Base-by-base conservation (phyloP, 2,113 vertebrate species). In the Anguilla rostrata region DNA sequence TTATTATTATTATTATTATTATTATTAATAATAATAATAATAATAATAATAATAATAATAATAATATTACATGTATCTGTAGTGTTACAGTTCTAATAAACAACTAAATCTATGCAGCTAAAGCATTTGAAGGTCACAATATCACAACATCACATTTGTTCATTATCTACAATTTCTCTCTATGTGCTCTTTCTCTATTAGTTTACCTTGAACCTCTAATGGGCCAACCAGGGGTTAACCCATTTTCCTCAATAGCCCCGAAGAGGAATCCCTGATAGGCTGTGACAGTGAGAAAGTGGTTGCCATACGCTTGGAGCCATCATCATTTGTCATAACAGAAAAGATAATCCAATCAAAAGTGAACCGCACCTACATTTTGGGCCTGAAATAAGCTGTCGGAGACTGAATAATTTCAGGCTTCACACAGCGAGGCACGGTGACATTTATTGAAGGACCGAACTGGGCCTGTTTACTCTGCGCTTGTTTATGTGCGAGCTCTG, bases 271-370 rank as follows among this genome's bases (percentile, higher is more conserved):
- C 53, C 34, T 60, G 57, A 83, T 39, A 63, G 82, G 57, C 46
- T 34, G 29, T 20, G 39, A 83, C 18, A 29, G 39, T 8, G n/a
- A 18, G 49, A 83, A 16, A 83, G 40, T 39, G 34, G 34, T 39
- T 11, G 4, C 53, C 34, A 83, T 5, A 83, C 39, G 57, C 39
- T 60, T 18, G 29, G 15, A 53, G 43, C 39, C 57, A 63, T 63
- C 49, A 39, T 57, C 29, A 26, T 60, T 83, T 83, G 53, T 60
- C 82, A 83, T 83, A 60, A 63, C 57, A 60, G 82, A 60, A 57
- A 40, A 83, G 29, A 39, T 83, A 83, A 83, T 83, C 82, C 56
- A 12, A 83, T 63, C 53, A 60, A 83, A 60, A 39, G 82, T 0
- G 1, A 39, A 83, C 34, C 29, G 26, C 34, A 63, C 29, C 53